Conservation (phyloP, 2,113 vertebrate genomes). For the Coregonus clupeaformis region DNA sequence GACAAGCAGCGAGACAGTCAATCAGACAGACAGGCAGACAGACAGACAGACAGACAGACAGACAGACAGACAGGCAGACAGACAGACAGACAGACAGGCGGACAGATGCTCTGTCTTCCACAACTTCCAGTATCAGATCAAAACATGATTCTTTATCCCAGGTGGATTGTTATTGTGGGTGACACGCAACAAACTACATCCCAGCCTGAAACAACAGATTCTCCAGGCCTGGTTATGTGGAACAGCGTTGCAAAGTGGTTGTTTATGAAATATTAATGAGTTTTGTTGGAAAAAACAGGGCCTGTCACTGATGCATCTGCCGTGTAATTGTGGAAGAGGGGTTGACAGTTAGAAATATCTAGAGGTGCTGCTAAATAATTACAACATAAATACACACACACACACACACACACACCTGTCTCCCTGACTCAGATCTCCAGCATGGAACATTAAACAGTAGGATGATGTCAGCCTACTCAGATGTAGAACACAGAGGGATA, state of each 20-base stretch:
- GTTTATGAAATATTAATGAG: neutral
- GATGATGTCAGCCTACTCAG: conserved; percentile 63
- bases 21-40: too few species aligned
- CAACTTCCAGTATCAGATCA: too few species aligned
- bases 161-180: neutral
- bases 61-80: too few species aligned
- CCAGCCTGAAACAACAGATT: neutral
- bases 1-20: too few species aligned
- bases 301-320: neutral
- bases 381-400: neutral
- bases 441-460: conserved; percentile 60
- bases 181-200: neutral
- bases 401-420: conserved; percentile 49
- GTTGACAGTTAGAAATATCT: neutral
- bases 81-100: too few species aligned
- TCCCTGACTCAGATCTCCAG: conserved; percentile 51
- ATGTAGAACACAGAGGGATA: neutral
- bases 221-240: neutral
- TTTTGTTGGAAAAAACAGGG: neutral
- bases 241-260: neutral
- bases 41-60: too few species aligned
- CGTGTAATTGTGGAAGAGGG: neutral
- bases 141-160: too few species aligned
- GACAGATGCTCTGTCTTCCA: too few species aligned
- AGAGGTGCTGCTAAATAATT: neutral